These are phyloP conservation scores for Palloptera scutellata DNA, from an alignment of 2,888 invertebrate genomes.

Conservation along the genomic window DNA sequence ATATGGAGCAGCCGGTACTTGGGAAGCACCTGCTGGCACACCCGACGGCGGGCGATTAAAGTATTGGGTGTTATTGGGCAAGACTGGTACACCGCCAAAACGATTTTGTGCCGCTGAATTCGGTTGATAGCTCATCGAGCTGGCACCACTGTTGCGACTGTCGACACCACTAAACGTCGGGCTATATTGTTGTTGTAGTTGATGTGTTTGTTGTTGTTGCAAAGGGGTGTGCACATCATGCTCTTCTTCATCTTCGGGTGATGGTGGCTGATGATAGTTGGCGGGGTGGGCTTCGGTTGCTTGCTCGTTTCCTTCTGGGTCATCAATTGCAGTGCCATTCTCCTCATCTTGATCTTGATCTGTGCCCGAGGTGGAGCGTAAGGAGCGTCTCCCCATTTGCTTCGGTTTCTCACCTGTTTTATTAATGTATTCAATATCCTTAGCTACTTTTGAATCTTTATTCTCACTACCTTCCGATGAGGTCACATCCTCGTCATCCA, in stretches of 20 bases:
- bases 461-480: conserved; percentile 70
- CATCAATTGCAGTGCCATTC: conserved; percentile 38
- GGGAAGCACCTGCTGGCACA: conserved; percentile 42
- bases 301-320: conserved; percentile 43
- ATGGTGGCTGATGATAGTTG: conserved; percentile 54
- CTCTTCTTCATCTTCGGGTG: conserved; percentile 49
- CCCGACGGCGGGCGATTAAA: conserved; percentile 54
- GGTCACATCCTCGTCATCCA: conserved; percentile 74
- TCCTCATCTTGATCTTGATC: conserved; percentile 50
- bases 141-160: conserved; percentile 57
- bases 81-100: conserved; percentile 61
- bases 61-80: conserved; percentile 58
- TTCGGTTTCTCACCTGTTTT: conserved; percentile 67
- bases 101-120: conserved; percentile 54
- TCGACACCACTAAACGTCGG: conserved; percentile 63
- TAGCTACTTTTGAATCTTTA: conserved; percentile 71
- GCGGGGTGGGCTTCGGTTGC: conserved; percentile 44
- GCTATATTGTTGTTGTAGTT: conserved; percentile 57
- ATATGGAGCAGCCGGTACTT: conserved; percentile 42
- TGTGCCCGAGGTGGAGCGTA: conserved; percentile 64
- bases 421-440: conserved; percentile 70
- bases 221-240: conserved; percentile 9
- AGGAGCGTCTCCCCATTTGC: conserved; percentile 69
- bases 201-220: not conserved
- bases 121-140: conserved; percentile 56